Evolutionary conservation across 2,113 vertebrate species (phyloP).

Genomic region (Psephotus haematonotus): DNA sequence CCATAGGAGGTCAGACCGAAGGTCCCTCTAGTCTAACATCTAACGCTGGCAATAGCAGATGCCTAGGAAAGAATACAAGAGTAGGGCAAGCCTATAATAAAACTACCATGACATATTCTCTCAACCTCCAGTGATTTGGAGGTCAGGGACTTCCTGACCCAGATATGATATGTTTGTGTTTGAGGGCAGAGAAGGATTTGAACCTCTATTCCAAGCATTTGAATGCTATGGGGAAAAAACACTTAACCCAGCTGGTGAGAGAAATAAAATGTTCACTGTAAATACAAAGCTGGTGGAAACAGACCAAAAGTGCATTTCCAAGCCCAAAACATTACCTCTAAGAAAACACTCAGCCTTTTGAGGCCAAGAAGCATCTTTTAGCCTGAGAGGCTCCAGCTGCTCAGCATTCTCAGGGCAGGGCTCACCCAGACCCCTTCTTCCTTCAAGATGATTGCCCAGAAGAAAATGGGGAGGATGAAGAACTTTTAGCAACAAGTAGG

Average conservation of each 20-base stretch:
- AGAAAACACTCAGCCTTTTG: not conserved
- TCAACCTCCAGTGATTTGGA: constrained; percentile 21
- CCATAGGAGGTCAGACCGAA: constrained; percentile 34
- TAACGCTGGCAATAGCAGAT: constrained; percentile 10
- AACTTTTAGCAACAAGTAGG: not conserved
- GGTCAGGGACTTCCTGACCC: constrained; percentile 50
- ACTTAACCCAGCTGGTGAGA: not conserved
- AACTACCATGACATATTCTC: not conserved
- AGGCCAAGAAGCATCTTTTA: not conserved
- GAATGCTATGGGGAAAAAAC: not conserved
- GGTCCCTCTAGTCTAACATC: constrained; percentile 38
- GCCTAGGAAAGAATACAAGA: constrained; percentile 15
- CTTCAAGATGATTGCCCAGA: not conserved
- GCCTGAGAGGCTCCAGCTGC: not conserved
- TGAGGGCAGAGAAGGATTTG: constrained; percentile 4
- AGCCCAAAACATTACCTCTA: not conserved
- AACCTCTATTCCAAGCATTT: constrained; percentile 7
- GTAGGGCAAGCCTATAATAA: not conserved
- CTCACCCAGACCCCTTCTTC: not conserved
- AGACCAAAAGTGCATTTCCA: not conserved
- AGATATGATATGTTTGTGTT: constrained; percentile 45
- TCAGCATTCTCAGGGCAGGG: not conserved
- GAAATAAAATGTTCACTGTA: not conserved
- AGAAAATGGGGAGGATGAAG: not conserved
- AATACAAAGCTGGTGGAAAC: constrained; percentile 10